Evolutionary conservation across 2,113 vertebrate species (phyloP).

Genomic region (Catharus bicknelli): DNA sequence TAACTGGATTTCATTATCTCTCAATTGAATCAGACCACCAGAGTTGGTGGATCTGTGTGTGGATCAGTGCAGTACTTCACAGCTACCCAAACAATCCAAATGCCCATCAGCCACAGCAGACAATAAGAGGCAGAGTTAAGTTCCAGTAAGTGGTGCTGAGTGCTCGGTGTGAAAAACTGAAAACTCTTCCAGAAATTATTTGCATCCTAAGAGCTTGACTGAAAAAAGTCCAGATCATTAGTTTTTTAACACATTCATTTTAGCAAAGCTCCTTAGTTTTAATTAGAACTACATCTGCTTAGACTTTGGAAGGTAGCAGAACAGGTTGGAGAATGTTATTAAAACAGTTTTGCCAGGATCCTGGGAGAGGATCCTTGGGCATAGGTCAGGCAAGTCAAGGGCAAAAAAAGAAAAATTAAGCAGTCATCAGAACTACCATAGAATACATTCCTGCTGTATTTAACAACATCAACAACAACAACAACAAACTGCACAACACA

Average conservation of each 20-base stretch:
- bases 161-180: not conserved
- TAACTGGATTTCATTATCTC: not conserved
- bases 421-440: not conserved
- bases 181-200: not conserved
- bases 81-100: not conserved
- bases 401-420: not conserved
- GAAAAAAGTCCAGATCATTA: not conserved
- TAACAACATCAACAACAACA: not conserved
- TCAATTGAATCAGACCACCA: not conserved
- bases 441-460: not conserved
- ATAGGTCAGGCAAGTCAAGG: not conserved
- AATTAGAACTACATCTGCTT: not conserved
- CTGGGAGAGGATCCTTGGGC: not conserved
- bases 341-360: not conserved
- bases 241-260: conserved; percentile 9
- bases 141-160: not conserved
- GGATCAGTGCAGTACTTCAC: not conserved
- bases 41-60: not conserved
- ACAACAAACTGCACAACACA: no score
- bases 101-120: not conserved
- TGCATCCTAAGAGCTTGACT: not conserved
- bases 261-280: conserved; percentile 32
- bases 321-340: not conserved
- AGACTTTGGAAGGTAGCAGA: not conserved
- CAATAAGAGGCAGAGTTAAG: not conserved